phyloP scores from a whole-genome alignment of 2,113 vertebrate species.

The Nothoprocta pentlandii region DNA sequence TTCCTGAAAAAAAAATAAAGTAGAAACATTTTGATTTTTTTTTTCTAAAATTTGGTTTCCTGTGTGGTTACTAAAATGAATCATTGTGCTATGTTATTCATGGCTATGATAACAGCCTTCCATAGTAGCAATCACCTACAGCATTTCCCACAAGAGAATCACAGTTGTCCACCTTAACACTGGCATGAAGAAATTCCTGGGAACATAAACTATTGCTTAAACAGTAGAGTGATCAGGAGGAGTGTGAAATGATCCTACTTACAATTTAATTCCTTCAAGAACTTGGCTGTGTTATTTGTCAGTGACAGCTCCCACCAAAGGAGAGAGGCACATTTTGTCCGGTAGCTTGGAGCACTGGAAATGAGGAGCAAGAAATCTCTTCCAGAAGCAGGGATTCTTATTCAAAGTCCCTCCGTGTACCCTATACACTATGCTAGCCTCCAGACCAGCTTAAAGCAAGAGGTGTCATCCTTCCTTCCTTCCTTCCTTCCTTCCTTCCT shows the following conservation, averaged over 20 bases:
- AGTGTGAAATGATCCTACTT: neutral
- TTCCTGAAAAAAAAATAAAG: neutral
- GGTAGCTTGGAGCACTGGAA: accelerated
- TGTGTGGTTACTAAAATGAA: neutral
- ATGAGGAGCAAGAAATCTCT: neutral
- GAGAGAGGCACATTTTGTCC: neutral
- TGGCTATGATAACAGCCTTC: neutral
- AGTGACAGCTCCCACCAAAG: neutral
- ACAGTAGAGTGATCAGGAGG: accelerated
- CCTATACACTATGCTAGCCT: accelerated
- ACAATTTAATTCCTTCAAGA: neutral
- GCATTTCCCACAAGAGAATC: neutral
- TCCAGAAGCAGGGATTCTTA: neutral
- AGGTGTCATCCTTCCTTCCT: neutral
- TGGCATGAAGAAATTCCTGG: neutral
- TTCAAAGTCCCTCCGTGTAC: neutral
- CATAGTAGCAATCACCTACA: neutral
- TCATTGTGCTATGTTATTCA: neutral
- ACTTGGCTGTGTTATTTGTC: neutral
- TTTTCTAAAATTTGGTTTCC: neutral
- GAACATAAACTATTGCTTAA: accelerated
- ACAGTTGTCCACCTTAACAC: neutral
- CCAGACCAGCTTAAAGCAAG: neutral
- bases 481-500: too few relatives aligned
- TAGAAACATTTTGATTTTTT: neutral